These are phyloP conservation scores for Stomatorhinus ivindoensis DNA, from an alignment of 2,113 vertebrate genomes.

Conservation along the genomic window DNA sequence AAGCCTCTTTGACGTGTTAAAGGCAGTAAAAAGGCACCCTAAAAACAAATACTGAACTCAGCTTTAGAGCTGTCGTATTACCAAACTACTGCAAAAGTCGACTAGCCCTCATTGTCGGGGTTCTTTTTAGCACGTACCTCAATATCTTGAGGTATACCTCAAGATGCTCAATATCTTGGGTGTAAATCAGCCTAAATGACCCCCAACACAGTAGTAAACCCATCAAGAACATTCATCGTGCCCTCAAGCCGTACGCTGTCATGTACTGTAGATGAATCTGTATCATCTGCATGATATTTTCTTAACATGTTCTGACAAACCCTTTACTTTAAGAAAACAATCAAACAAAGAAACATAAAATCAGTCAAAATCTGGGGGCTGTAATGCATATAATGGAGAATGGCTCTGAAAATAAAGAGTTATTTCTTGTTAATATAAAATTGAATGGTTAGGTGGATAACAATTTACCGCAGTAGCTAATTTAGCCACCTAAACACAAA, in stretches of 20 bases:
- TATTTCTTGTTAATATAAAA: neutral
- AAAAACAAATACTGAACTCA: neutral
- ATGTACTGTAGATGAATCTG: neutral
- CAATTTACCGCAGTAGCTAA: neutral
- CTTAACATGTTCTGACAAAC: neutral
- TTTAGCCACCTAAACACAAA: neutral
- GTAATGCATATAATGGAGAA: neutral
- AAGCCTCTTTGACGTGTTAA: neutral
- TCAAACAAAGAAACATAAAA: neutral
- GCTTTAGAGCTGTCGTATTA: neutral
- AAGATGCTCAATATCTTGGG: neutral
- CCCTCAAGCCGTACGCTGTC: neutral
- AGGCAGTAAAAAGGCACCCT: neutral
- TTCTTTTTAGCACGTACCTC: neutral
- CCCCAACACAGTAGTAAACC: neutral
- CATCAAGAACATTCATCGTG: neutral
- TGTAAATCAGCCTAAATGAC: neutral
- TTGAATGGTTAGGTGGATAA: neutral
- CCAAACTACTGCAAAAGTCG: neutral
- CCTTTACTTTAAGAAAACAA: neutral
- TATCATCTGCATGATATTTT: neutral
- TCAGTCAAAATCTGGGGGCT: neutral
- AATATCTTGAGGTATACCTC: too few species aligned
- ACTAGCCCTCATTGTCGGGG: neutral
- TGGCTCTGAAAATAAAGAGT: neutral